Base-by-base conservation (phyloP, 1,140 invertebrate genomes). In the Psix sp. region DNA sequence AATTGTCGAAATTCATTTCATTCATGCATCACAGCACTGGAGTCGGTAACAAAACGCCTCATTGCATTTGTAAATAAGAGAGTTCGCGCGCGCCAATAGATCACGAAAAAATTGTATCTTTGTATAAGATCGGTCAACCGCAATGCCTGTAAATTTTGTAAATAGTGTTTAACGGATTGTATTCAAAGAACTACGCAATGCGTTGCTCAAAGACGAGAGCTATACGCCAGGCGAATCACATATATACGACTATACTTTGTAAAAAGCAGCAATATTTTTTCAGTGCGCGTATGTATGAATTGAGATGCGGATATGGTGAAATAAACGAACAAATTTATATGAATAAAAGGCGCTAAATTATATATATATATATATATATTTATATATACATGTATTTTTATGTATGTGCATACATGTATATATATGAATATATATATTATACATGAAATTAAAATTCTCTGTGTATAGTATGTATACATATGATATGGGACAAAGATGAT, bases 231-330 rank as follows among this genome's bases (percentile, higher is more conserved):
- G 67, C 13, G 21, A 67, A 63, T 57, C 45, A 67, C 39, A 63
- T 39, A 59, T 52, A 10, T 29, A 54, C 62, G 15, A 52, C 46
- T 75, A 75, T 76, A 77, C 74, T 72, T 78, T 85, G 81, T 84
- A 83, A 84, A 63, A 83, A 85, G 80, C 78, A 79, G 80, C 78
- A 76, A 84, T 85, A 85, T 85, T 85, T 85, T 84, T 85, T 80
- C 82, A 85, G 80, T 80, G 77, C 79, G 77, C 70, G 68, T 81
- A 79, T 77, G 42, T 66, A 74, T 77, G 74, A 84, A 84, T 80
- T 76, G 77, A 72, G 29, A 21, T 39, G 43, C 31, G 36, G n/a
- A 60, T 14, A 49, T 21, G 52, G 46, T 65, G 42, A 67, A 48
- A 74, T 51, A 39, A 59, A 18, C 67, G 36, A 62, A 71, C 36